phyloP scores from a whole-genome alignment of 2,797 vertebrate species.

The Garrulus glandarius region DNA sequence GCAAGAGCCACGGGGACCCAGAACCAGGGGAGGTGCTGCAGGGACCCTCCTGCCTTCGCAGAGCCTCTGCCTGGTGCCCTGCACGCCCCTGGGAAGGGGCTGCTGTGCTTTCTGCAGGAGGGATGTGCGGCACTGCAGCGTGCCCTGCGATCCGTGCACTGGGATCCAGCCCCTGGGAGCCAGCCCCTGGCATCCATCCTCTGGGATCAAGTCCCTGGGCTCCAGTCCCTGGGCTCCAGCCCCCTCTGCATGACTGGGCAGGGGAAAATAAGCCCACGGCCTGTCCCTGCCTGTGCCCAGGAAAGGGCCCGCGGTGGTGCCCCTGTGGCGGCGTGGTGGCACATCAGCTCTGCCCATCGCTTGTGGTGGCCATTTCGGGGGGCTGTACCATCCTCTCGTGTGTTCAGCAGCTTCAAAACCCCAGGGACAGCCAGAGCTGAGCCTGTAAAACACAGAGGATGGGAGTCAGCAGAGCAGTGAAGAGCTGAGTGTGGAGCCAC shows the following conservation, averaged over 20 bases:
- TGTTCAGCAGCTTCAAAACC: background rate
- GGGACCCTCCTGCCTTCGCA: background rate
- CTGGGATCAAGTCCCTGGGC: accelerated
- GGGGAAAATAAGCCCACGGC: accelerated
- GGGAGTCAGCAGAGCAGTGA: background rate
- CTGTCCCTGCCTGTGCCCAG: background rate
- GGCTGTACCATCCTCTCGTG: background rate
- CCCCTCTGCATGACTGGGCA: background rate
- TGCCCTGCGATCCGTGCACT: background rate
- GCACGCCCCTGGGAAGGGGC: background rate
- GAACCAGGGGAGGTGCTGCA: background rate
- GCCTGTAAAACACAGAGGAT: constrained; percentile 26
- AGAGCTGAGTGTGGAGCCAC: background rate
- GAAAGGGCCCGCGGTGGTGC: accelerated
- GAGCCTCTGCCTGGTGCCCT: background rate
- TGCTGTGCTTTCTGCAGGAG: background rate
- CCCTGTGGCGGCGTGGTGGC: accelerated
- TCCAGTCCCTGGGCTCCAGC: background rate
- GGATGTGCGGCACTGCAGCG: accelerated
- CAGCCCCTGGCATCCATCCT: background rate
- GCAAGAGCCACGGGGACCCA: background rate
- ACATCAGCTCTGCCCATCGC: background rate
- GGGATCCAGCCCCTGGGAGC: background rate
- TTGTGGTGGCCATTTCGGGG: accelerated
- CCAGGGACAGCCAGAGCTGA: background rate